phyloP scores from a whole-genome alignment of 2,888 invertebrate genomes.

The Macroteleia sp. region DNA sequence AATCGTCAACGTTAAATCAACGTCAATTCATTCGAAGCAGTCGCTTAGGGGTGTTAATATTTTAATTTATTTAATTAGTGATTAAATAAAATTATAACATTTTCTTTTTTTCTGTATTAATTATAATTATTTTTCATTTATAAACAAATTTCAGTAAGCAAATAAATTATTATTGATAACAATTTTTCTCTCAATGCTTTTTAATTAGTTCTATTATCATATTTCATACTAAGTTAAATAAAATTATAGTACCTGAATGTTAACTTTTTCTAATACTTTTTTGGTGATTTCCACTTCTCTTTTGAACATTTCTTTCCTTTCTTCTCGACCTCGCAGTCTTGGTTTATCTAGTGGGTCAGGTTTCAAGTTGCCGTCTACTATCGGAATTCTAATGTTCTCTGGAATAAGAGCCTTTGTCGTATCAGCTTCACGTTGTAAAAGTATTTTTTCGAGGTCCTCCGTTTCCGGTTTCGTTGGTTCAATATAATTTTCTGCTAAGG shows the following conservation, averaged over 20 bases:
- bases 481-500: slow-evolving; percentile 80
- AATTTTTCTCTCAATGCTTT: too few relatives aligned
- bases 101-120: too few relatives aligned
- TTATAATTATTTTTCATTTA: too few relatives aligned
- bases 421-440: slow-evolving; percentile 87
- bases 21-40: too few relatives aligned
- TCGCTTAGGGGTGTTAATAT: too few relatives aligned
- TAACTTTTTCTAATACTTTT: slow-evolving; percentile 80
- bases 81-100: too few relatives aligned
- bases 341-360: slow-evolving; percentile 89
- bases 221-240: too few relatives aligned
- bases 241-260: slow-evolving; percentile 83
- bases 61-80: too few relatives aligned
- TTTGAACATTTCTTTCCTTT: slow-evolving; percentile 81
- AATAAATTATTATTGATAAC: too few relatives aligned
- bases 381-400: slow-evolving; percentile 86
- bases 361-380: slow-evolving; percentile 86
- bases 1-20: too few relatives aligned
- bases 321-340: slow-evolving; percentile 79
- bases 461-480: slow-evolving; percentile 85
- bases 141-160: too few relatives aligned
- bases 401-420: slow-evolving; percentile 88
- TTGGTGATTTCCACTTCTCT: slow-evolving; percentile 83
- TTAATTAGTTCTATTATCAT: too few relatives aligned
- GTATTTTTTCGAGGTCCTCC: slow-evolving; percentile 86